Evolutionary conservation across 2,888 invertebrate species (phyloP).

Genomic region (Apodemia hepburni): DNA sequence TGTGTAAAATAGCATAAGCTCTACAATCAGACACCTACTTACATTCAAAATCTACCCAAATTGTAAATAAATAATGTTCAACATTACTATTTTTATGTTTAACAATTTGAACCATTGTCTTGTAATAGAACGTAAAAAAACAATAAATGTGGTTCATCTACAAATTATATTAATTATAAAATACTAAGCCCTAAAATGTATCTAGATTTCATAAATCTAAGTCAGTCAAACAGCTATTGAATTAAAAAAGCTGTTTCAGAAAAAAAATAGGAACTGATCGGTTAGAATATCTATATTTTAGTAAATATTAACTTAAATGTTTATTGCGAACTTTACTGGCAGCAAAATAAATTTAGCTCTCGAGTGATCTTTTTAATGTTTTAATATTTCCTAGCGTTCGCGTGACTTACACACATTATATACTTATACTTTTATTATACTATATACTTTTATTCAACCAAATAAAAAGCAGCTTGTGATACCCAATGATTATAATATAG

Average conservation of each 20-base stretch:
- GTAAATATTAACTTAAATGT: neutral
- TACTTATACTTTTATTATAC: too few species aligned
- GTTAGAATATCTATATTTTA: neutral
- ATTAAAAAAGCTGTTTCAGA: neutral
- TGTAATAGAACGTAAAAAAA: neutral
- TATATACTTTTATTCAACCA: too few species aligned
- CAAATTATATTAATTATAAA: neutral
- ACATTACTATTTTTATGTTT: too few species aligned
- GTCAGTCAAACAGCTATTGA: constrained; percentile 1
- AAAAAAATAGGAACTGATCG: constrained; percentile 5
- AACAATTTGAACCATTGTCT: neutral
- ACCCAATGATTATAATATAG: too few species aligned
- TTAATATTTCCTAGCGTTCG: too few species aligned
- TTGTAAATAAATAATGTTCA: too few species aligned
- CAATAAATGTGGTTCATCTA: neutral
- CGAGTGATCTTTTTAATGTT: neutral
- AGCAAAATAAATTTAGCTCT: neutral
- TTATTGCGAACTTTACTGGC: neutral
- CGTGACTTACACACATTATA: too few species aligned
- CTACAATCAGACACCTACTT: neutral
- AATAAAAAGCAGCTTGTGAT: too few species aligned
- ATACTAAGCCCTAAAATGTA: neutral
- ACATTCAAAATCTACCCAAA: too few species aligned
- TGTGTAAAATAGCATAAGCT: neutral
- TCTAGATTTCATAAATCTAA: constrained; percentile 4